These are phyloP conservation scores for Ochropleura plecta DNA, from an alignment of 2,888 invertebrate species.

Conservation along the genomic window DNA sequence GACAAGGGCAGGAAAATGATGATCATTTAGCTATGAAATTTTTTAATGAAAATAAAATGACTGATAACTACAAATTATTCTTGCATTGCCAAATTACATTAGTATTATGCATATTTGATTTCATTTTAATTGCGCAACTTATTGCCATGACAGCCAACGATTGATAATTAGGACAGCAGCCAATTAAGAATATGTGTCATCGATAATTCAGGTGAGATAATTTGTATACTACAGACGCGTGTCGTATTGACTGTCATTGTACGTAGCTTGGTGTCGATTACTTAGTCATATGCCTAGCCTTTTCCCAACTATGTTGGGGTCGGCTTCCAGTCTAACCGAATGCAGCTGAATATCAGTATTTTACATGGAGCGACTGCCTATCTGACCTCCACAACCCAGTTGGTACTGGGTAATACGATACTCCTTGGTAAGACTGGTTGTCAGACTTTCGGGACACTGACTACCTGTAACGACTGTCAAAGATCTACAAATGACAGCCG, in stretches of 20 bases:
- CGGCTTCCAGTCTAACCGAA: background rate
- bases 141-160: slow-evolving; percentile 33
- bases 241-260: background rate
- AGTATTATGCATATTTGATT: slow-evolving; percentile 24
- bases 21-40: too few species aligned
- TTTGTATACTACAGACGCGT: slow-evolving; percentile 22
- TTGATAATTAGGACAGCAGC: slow-evolving; percentile 53
- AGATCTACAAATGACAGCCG: too few species aligned
- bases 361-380: too few species aligned
- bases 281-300: background rate
- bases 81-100: slow-evolving; percentile 16
- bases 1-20: too few species aligned
- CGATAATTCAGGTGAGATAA: slow-evolving; percentile 23
- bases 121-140: slow-evolving; percentile 47
- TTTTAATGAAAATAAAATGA: background rate
- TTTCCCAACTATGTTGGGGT: background rate
- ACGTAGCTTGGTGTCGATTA: background rate
- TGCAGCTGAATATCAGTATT: background rate
- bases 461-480: too few species aligned
- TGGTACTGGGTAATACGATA: too few species aligned
- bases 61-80: slow-evolving; percentile 8
- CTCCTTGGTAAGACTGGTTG: too few species aligned
- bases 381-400: too few species aligned
- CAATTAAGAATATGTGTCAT: slow-evolving; percentile 56
- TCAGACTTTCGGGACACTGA: too few species aligned